Evolutionary conservation across 2,797 vertebrate species (phyloP), one percentile per base, ranked within the genome.

Genomic region (Danio aesculapii): DNA sequence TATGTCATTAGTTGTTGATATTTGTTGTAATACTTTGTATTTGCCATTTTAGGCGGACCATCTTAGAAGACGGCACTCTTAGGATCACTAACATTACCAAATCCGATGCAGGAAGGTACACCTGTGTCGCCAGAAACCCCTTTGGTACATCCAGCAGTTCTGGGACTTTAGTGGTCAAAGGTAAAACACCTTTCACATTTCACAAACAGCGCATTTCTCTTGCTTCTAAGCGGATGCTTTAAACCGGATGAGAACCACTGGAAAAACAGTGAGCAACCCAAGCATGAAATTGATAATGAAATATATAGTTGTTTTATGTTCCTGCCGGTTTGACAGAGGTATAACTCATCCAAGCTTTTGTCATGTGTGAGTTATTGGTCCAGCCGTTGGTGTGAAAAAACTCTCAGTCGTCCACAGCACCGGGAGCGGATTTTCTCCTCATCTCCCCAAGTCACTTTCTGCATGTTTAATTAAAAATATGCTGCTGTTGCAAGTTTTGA

Each of bases 261-360:
- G 71, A 78, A 85, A 88, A 86, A 88, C 47, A 90, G 87, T 88
- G 79, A 88, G 73, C 83, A 92, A 83, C 86, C 91, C 88, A 93
- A 94, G 91, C 92, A 90, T 94, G 93, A 94, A 93, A 93, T 92
- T 93, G 92, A 92, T 94, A 90, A 94, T 94, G 91, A 93, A 94
- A 93, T 93, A 93, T 92, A 93, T 89, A 89, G 89, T 89, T 84
- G 83, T 91, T 93, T 93, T 93, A 93, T 93, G 92, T 91, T 92
- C 87, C 90, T 75, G 86, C 87, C 21, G 49, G 73, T 91, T 89
- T 94, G 93, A 95, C 93, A 94, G 93, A 92, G 81, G 64, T 92
- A 93, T 93, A 92, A 93, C 91, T 94, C 92, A 93, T 93, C 90
- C 79, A 12, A 82, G 88, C 85, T 88, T 93, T 90, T 93, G 92